Base-by-base conservation (phyloP, 2,113 vertebrate species). In the Gavia stellata region DNA sequence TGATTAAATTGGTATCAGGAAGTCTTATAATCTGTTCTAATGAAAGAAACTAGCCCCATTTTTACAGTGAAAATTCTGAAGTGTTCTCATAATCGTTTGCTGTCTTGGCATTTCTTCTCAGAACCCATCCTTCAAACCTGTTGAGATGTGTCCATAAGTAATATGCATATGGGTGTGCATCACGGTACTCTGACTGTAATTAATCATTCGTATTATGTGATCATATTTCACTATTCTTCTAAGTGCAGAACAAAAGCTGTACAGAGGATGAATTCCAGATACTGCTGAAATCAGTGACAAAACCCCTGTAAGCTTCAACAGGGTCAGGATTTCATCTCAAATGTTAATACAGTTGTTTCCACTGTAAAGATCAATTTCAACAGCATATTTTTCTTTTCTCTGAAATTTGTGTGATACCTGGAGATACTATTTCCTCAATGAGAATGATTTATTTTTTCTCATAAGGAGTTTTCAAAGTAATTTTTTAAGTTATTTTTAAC, bases 61-160 rank as follows among this genome's bases (percentile, higher is more conserved):
- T 97, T 93, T 89, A 92, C 88, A 92, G 89, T 24, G 83, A 96
- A 97, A 95, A 94, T 94, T 91, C 75, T 83, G 87, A 96, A 96
- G 52, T 56, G 50, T 97, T 96, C 58, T 92, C 42, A 81, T 95
- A 94, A 95, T 95, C 6, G 29, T 16, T 88, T 74, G 81, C 81
- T 97, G 84, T 90, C 94, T 97, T 96, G 81, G 68, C 78, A 86
- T 50, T 94, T 93, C 91, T 96, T 97, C 81, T 96, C 92, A 91
- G 96, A 98, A 96, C 58, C 65, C 38, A 36, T 92, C 86, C 79
- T 96, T 78, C 91, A 95, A 97, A 95, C 92, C 74, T 96, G 88
- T 96, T 96, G 95, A 97, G 92, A 93, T 97, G 85, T 95, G 80
- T 94, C 88, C 58, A 68, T 96, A 91, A 92, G 85, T 92, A 97